A percentile compares a stretch with the other conserved stretches of the same genome.
Conservation (phyloP, 2,888 invertebrate species). For the Diabrotica balteata region DNA sequence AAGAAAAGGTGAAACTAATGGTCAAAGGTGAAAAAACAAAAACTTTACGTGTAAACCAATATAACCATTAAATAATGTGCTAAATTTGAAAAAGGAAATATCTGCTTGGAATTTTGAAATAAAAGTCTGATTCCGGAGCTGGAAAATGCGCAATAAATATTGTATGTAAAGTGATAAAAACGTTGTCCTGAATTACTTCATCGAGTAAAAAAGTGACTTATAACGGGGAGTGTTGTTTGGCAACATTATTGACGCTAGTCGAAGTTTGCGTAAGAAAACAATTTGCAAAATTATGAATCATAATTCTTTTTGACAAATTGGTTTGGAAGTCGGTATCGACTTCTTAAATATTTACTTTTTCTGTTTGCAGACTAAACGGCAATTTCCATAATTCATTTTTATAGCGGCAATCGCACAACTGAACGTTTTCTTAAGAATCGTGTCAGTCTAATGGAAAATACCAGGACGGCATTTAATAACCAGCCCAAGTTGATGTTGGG, state of each 20-base stretch:
- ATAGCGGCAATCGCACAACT: slow-evolving; percentile 1
- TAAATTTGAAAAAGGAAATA: too few relatives aligned
- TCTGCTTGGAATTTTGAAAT: too few relatives aligned
- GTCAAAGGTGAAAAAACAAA: too few relatives aligned
- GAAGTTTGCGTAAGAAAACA: slow-evolving; percentile 37
- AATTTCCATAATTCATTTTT: slow-evolving; percentile 35
- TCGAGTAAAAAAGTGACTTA: slow-evolving; percentile 11
- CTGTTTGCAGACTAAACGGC: slow-evolving; percentile 25
- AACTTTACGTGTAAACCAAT: too few relatives aligned
- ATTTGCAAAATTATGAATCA: slow-evolving; percentile 45
- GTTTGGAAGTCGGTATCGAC: slow-evolving; percentile 25
- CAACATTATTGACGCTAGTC: slow-evolving; percentile 13
- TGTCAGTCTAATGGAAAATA: slow-evolving; percentile 9
- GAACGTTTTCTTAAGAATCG: slow-evolving; percentile 15
- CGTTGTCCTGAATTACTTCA: not conserved
- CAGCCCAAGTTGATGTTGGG: not conserved
- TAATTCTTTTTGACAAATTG: slow-evolving; percentile 38
- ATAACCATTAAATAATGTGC: too few relatives aligned
- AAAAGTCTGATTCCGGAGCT: too few relatives aligned
- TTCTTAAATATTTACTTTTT: slow-evolving; percentile 31
- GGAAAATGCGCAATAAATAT: too few relatives aligned
- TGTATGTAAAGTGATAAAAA: not conserved
- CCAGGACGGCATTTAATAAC: not conserved
- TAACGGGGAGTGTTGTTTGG: slow-evolving; percentile 19
- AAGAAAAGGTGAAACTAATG: too few relatives aligned